Base-by-base conservation (phyloP, 1,140 invertebrate genomes). In the Halotydeus destructor region DNA sequence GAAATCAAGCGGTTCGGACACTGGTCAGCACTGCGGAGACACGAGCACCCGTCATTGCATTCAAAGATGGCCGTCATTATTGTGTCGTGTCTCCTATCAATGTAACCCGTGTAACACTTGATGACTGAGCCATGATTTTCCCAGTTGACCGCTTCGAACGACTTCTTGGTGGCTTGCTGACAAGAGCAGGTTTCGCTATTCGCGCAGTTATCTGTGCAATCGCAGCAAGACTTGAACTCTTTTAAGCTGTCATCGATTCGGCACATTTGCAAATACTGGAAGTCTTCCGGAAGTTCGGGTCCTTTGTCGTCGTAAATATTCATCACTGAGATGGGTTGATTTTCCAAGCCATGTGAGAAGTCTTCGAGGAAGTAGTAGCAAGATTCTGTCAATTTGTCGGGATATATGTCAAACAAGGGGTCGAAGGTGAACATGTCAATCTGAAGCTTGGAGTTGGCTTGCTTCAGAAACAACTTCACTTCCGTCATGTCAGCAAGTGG, bases 1-100 rank as follows among this genome's bases (percentile, higher is more conserved):
- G 94, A 86, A 0, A 89, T 78, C 0, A 93, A 76, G 5, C 86
- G 65, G 60, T 94, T 94, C 6, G 61, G 56, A 58, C 88, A 94
- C 1, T 16, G 19, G 2, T 8, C 3, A 9, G 8, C 14, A 5
- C 67, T 64, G 0, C 69, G 58, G 3, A 55, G 59, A 58, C 88
- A 94, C 42, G 65, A 68, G 49, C 88, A 94, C 0, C 67, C 64
- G 50, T 75, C 77, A 55, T 93, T 94, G 57, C 88, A 94, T 62
- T 94, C 88, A 57, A 77, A 93, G 30, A 94, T 28, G 1, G 27
- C 44, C 28, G 38, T 40, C 0, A 16, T 18, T 18, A 25, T 11
- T 11, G 32, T n/a, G 23, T 24, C 78, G 0, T 85, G 78, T 9
- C 71, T 76, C 1, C 34, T n/a, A 21, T 46, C n/a, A 14, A 39